Evolutionary conservation across 2,113 vertebrate species (phyloP), one percentile per base, ranked within the genome.

Genomic region (Cariama cristata): DNA sequence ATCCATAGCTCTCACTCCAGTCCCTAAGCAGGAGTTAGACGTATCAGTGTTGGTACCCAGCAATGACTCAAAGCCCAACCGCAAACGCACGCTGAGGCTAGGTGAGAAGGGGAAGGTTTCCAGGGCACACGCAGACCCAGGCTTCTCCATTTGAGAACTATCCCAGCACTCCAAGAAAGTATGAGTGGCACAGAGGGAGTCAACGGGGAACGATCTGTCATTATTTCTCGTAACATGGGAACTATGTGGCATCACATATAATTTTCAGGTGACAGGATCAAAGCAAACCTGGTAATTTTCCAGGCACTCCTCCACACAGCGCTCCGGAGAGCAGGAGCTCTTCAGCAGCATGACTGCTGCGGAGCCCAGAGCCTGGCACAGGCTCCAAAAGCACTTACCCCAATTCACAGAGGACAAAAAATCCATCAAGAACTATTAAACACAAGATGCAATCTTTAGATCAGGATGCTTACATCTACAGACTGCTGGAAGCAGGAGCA

Each of bases 191-290:
- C 0, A 8, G 50, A 66, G 21, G 33, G 14, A 71, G 50, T 18
- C 33, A 50, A 14, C 0, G 0, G 14, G 35, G 30, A 59, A 42
- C 0, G 6, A 79, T 11, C n/a, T 20, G 47, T 42, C 40, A 1
- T 9, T 23, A 32, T 14, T 22, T 24, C 62, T 23, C 7, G 0
- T 27, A 74, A 22, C 18, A 21, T 0, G 2, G 74, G 45, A 66
- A 32, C 28, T 27, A 9, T 1, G 24, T 8, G 50, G 44, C 79
- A 19, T 40, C 44, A 7, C 9, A 6, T 6, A 1, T 30, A n/a
- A 77, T 64, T n/a, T 47, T 4, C 35, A 42, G 79, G 58, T 19
- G 64, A 47, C 21, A 40, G 64, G 40, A 60, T 14, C 52, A 79
- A 47, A 66, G 72, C 84, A 52, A 71, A 53, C 27, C 28, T 15